Percentiles rank a stretch among this genome's conserved stretches.
These are phyloP conservation scores for Odobenus rosmarus DNA, from an alignment of 2,113 vertebrate genomes.

Conservation along the genomic window DNA sequence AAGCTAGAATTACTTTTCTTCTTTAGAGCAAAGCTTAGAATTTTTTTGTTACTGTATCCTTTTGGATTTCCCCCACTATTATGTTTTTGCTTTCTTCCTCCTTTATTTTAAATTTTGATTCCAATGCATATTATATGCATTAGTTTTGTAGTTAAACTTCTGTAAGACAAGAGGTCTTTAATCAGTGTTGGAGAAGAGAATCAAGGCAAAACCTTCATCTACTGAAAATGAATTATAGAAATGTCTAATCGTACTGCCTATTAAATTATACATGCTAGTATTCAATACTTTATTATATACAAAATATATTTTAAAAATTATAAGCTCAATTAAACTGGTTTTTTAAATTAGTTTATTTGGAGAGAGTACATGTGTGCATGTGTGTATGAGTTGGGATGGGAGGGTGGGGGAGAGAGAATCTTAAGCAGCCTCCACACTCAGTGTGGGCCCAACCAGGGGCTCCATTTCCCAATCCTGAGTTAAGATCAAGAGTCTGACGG, in stretches of 20 bases:
- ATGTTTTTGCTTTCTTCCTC: slow-evolving; percentile 17
- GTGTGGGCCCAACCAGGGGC: background rate
- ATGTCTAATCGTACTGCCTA: background rate
- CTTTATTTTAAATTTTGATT: slow-evolving; percentile 49
- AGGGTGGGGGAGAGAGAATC: background rate
- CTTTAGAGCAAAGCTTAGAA: slow-evolving; percentile 46
- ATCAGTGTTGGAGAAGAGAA: slow-evolving; percentile 4
- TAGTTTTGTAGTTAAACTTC: slow-evolving; percentile 9
- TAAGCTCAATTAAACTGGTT: background rate
- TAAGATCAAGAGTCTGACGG: background rate
- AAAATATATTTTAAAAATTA: background rate
- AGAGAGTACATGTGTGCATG: background rate
- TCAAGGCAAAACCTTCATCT: slow-evolving; percentile 17
- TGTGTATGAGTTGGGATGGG: background rate
- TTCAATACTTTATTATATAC: background rate
- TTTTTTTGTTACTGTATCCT: slow-evolving; percentile 13
- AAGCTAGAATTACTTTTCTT: slow-evolving; percentile 24
- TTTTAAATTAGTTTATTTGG: background rate
- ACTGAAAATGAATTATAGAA: background rate
- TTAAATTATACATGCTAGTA: background rate
- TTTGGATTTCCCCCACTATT: background rate
- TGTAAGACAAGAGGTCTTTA: slow-evolving; percentile 19
- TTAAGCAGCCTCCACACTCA: background rate
- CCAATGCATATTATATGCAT: background rate
- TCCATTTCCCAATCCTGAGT: background rate